phyloP scores from a whole-genome alignment of 1,140 invertebrate genomes.

The Lasioglossum albipes region DNA sequence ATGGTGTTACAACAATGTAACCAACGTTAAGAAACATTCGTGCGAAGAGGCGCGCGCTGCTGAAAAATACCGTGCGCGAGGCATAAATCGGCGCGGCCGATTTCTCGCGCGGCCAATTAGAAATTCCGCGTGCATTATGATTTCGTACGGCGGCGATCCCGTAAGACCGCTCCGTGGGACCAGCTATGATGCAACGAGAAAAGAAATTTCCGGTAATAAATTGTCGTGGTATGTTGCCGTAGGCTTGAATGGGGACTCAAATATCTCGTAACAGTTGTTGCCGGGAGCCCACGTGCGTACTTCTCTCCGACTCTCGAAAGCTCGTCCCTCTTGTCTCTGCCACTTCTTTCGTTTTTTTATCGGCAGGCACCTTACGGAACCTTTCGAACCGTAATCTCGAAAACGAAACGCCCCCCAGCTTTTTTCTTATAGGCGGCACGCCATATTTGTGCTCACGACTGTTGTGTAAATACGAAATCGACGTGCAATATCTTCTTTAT shows the following conservation, averaged over 20 bases:
- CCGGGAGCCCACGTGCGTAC: slow-evolving; percentile 42
- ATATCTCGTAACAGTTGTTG: slow-evolving; percentile 56
- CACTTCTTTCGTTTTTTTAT: not conserved
- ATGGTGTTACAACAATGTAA: not conserved
- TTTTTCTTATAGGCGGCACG: too few species aligned
- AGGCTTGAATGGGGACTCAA: slow-evolving; percentile 60
- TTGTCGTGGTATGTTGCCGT: slow-evolving; percentile 55
- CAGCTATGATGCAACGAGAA: slow-evolving; percentile 44
- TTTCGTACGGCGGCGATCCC: slow-evolving; percentile 38
- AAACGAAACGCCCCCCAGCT: too few species aligned
- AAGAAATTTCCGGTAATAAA: slow-evolving; percentile 67
- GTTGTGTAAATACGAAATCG: too few species aligned
- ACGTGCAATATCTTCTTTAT: too few species aligned
- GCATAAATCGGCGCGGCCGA: not conserved
- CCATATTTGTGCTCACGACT: too few species aligned
- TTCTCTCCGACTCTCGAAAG: not conserved
- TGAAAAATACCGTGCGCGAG: not conserved
- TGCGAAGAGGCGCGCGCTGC: not conserved
- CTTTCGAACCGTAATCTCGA: too few species aligned
- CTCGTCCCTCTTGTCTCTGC: not conserved
- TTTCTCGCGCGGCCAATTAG: slow-evolving; percentile 20
- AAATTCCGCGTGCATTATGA: slow-evolving; percentile 36
- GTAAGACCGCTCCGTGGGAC: slow-evolving; percentile 15
- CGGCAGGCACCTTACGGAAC: not conserved
- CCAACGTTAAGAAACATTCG: not conserved